Conservation (phyloP, 2,113 vertebrate species). For the Otolemur garnettii region DNA sequence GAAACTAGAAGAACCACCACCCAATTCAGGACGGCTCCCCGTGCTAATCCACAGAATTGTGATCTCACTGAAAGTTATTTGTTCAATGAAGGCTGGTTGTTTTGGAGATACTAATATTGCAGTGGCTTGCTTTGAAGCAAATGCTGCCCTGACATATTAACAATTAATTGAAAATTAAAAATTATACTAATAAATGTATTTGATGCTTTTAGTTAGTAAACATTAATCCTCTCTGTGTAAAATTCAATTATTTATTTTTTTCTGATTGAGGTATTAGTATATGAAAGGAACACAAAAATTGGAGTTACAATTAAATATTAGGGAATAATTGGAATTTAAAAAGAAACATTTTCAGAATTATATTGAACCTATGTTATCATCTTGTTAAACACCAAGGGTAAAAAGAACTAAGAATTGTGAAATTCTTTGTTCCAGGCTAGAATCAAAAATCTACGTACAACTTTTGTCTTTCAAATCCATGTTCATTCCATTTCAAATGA, state of each 20-base stretch:
- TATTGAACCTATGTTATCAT: not conserved
- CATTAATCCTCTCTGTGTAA: not conserved
- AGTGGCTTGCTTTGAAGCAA: not conserved
- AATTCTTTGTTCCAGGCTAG: not conserved
- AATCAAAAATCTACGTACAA: not conserved
- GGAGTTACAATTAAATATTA: not conserved
- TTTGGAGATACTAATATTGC: not conserved
- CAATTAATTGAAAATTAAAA: not conserved
- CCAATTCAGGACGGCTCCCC: rapidly evolving
- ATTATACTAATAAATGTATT: not conserved
- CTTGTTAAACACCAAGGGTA: not conserved
- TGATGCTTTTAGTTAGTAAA: not conserved
- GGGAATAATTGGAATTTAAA: not conserved
- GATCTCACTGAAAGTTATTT: not conserved
- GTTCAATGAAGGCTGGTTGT: too few species aligned
- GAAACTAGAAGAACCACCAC: not conserved
- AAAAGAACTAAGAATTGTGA: not conserved
- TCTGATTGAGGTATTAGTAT: not conserved
- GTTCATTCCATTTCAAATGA: not conserved
- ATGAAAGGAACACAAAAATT: not conserved
- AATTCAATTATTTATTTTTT: not conserved
- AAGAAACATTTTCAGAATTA: not conserved
- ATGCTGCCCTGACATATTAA: not conserved
- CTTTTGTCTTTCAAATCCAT: not conserved
- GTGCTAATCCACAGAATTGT: not conserved